Conservation (phyloP, 2,797 vertebrate species). For the Alosa sapidissima region DNA sequence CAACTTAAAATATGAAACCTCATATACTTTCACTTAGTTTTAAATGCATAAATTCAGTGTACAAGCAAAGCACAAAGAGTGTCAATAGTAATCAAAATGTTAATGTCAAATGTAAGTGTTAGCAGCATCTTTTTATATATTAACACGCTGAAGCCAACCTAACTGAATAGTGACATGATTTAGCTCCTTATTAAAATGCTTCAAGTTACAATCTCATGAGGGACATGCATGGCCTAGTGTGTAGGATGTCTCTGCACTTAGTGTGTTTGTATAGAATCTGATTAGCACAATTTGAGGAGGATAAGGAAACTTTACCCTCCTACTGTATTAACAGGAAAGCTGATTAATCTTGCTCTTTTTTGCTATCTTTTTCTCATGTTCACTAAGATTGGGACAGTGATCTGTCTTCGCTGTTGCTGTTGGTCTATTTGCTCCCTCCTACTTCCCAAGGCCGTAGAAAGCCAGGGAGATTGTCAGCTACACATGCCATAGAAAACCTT, state of each 20-base stretch:
- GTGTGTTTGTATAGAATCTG: too few species aligned
- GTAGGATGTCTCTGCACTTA: too few species aligned
- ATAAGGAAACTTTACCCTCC: too few species aligned
- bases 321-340: too few species aligned
- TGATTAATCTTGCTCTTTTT: background rate
- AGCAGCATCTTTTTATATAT: background rate
- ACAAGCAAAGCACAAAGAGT: background rate
- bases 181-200: too few species aligned
- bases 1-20: background rate
- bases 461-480: background rate
- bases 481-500: background rate
- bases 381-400: constrained; percentile 1
- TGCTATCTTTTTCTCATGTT: background rate
- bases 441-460: too few species aligned
- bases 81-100: background rate
- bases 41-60: background rate
- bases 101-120: background rate
- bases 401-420: background rate
- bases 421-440: background rate
- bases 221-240: too few species aligned
- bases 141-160: too few species aligned
- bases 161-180: too few species aligned
- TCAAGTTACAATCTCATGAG: too few species aligned
- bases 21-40: too few species aligned
- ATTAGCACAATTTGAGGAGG: too few species aligned